Percentiles rank a stretch among this genome's conserved stretches.
Evolutionary conservation across 2,113 vertebrate genomes (phyloP).

Genomic region (Cyanocitta stelleri): DNA sequence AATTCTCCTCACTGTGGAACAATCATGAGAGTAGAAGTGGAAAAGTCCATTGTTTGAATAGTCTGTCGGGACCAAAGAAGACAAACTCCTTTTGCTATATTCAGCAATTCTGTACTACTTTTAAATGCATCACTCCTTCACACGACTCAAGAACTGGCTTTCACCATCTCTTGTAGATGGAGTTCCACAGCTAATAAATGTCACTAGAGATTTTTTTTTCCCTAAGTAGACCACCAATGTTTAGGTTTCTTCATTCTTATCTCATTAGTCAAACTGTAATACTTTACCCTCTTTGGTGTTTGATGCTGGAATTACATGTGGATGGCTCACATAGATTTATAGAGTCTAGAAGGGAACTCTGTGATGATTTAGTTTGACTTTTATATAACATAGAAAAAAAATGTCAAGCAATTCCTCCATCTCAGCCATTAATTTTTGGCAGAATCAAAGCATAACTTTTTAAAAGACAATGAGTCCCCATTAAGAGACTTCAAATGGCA

Average conservation of each 20-base stretch:
- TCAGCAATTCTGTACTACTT: not conserved
- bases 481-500: not conserved
- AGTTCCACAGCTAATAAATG: conserved; percentile 42
- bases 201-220: not conserved
- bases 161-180: not conserved
- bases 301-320: not conserved
- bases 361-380: not conserved
- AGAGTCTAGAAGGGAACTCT: not conserved
- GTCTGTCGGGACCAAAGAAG: not conserved
- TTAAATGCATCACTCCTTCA: not conserved
- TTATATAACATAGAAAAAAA: not conserved
- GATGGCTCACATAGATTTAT: not conserved
- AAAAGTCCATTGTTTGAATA: not conserved
- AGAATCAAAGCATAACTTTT: conserved; percentile 10
- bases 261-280: conserved; percentile 23
- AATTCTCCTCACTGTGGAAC: not conserved
- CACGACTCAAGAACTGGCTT: conserved; percentile 11
- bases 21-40: not conserved
- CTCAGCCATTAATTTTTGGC: not conserved
- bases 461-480: conserved; percentile 3
- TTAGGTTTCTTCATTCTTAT: conserved; percentile 42
- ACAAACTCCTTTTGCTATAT: not conserved
- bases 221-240: not conserved
- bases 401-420: not conserved
- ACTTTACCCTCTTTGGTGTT: not conserved